A percentile compares a stretch with the other conserved stretches of the same genome.
These are phyloP conservation scores for Leptinotarsa defecta DNA, from an alignment of 1,140 invertebrate genomes.

Conservation along the genomic window DNA sequence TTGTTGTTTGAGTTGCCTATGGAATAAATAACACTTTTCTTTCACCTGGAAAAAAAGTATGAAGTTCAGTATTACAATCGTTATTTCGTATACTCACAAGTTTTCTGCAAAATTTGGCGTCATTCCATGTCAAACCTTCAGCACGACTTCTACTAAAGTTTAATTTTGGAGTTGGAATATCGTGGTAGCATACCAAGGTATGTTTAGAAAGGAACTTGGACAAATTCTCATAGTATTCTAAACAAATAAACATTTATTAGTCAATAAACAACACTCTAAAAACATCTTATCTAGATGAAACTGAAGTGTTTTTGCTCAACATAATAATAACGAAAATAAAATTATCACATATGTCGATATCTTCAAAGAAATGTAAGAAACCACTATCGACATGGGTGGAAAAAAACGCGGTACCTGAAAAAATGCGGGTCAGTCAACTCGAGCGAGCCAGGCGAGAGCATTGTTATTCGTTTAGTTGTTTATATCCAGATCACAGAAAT, in stretches of 20 bases:
- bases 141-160: constrained; percentile 22
- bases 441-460: no score
- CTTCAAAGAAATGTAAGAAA: no score
- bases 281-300: no score
- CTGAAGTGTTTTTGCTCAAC: no score
- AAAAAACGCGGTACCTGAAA: no score
- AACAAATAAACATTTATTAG: not conserved
- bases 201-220: constrained; percentile 22
- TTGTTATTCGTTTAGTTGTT: no score
- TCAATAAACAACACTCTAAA: no score
- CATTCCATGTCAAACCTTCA: constrained; percentile 33
- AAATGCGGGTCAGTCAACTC: no score
- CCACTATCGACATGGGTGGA: no score
- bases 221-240: constrained; percentile 6
- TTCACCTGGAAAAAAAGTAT: constrained; percentile 10
- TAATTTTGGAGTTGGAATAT: constrained; percentile 22
- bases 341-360: no score
- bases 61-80: not conserved
- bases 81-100: constrained; percentile 15
- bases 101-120: constrained; percentile 26
- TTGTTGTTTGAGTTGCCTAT: constrained; percentile 37
- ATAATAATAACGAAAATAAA: no score
- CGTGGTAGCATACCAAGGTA: constrained; percentile 26
- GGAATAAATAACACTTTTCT: constrained; percentile 4
- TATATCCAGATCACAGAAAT: no score